Evolutionary conservation across 2,888 invertebrate species (phyloP).

Genomic region (Gnatocerus cornutus): DNA sequence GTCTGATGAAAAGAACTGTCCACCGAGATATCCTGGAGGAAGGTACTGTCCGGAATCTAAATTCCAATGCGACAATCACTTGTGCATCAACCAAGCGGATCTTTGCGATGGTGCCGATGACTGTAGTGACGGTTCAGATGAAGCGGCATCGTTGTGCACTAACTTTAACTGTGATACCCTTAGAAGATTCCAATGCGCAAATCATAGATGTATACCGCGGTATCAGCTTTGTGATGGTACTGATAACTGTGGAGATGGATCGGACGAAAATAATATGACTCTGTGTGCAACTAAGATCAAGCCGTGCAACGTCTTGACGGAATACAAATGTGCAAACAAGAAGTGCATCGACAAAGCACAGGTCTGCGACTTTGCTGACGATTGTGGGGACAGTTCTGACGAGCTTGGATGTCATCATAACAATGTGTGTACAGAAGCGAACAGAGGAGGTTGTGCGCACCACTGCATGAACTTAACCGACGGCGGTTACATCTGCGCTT

Average conservation of each 20-base stretch:
- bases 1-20: conserved; percentile 92
- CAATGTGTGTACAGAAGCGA: conserved; percentile 75
- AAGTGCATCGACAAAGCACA: conserved; percentile 86
- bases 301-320: conserved; percentile 84
- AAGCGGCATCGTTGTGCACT: conserved; percentile 84
- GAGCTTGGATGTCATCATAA: conserved; percentile 90
- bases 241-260: conserved; percentile 95
- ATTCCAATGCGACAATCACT: conserved; percentile 93
- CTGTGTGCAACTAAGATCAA: conserved; percentile 84
- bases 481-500: conserved; percentile 92
- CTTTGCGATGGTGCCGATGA: conserved; percentile 95
- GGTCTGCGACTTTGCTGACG: conserved; percentile 91
- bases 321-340: conserved; percentile 92
- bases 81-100: conserved; percentile 92
- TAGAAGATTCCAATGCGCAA: conserved; percentile 91
- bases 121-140: conserved; percentile 94
- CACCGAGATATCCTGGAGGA: conserved; percentile 90
- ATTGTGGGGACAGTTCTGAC: conserved; percentile 93
- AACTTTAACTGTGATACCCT: conserved; percentile 90
- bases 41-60: conserved; percentile 90
- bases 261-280: conserved; percentile 96
- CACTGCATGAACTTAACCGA: conserved; percentile 89
- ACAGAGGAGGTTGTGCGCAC: conserved; percentile 91
- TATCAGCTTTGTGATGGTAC: conserved; percentile 90
- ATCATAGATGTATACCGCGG: conserved; percentile 89